A percentile compares a stretch with the other conserved stretches of the same genome.
These are phyloP conservation scores for Saturnia japonica DNA, from an alignment of 2,888 invertebrate genomes.

Conservation along the genomic window DNA sequence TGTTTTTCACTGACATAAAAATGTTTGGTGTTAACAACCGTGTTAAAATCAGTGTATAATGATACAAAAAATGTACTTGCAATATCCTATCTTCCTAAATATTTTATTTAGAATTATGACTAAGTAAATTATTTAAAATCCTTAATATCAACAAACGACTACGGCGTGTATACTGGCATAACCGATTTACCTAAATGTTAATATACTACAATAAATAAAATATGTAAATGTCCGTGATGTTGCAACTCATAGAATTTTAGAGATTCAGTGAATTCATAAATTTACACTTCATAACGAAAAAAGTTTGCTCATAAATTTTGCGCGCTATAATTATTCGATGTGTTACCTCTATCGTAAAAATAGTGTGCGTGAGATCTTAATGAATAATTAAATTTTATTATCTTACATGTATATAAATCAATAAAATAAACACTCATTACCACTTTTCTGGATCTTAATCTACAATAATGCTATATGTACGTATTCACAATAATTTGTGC, in stretches of 20 bases:
- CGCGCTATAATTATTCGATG: background rate
- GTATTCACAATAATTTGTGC: slow-evolving; percentile 36
- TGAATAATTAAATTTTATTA: background rate
- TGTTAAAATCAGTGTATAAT: background rate
- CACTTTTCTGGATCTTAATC: background rate
- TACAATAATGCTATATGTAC: slow-evolving; percentile 1
- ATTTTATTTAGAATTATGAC: background rate
- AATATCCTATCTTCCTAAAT: background rate
- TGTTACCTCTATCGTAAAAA: background rate
- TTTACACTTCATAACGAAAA: background rate
- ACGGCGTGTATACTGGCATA: background rate
- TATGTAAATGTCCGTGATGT: background rate
- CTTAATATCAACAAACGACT: background rate
- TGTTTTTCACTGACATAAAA: slow-evolving; percentile 17
- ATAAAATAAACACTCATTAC: background rate
- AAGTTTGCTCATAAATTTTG: background rate
- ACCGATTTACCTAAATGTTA: background rate
- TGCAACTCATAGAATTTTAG: background rate
- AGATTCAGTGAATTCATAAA: background rate
- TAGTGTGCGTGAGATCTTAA: background rate
- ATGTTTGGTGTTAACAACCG: background rate
- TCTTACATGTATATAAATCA: slow-evolving; percentile 3
- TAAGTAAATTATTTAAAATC: background rate
- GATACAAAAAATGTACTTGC: too few species aligned
- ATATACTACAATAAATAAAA: background rate